Percentiles rank a stretch among this genome's conserved stretches.
Conservation (phyloP, 2,113 vertebrate genomes). For the Camelus dromedarius region DNA sequence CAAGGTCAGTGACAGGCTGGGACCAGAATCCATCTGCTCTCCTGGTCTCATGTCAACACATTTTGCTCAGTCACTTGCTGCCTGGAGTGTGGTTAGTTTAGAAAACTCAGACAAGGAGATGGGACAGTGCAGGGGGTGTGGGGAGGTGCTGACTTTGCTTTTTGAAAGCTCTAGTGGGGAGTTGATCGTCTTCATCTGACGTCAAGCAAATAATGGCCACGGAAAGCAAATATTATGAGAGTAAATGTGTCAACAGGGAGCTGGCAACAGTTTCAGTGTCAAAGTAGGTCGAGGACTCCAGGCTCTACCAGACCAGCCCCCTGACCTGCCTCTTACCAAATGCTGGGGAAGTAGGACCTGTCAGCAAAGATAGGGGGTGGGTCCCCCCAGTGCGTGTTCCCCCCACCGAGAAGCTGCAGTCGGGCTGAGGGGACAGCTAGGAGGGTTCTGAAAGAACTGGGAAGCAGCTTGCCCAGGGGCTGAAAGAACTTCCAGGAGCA, state of each 20-base stretch:
- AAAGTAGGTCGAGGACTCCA: neutral
- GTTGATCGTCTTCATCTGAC: constrained; percentile 43
- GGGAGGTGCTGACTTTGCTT: constrained; percentile 41
- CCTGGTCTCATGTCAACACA: neutral
- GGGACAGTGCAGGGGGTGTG: neutral
- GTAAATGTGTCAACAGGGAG: constrained; percentile 12
- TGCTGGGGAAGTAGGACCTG: neutral
- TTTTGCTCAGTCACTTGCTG: neutral
- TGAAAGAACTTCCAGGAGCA: accelerated
- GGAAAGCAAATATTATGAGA: constrained; percentile 74
- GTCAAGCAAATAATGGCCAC: constrained; percentile 59
- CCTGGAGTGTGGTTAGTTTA: neutral
- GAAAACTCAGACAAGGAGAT: neutral
- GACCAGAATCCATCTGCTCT: neutral
- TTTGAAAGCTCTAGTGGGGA: constrained; percentile 21
- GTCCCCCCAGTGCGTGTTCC: neutral
- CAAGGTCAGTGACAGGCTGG: neutral
- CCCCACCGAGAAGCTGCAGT: neutral
- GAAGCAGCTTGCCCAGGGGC: neutral
- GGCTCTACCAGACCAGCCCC: neutral
- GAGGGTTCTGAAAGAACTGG: neutral
- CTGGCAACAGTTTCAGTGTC: neutral
- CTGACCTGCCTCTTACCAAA: neutral
- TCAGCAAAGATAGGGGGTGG: neutral
- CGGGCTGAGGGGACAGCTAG: neutral